Conservation (phyloP, 2,797 vertebrate genomes). For the Oophaga sylvatica region DNA sequence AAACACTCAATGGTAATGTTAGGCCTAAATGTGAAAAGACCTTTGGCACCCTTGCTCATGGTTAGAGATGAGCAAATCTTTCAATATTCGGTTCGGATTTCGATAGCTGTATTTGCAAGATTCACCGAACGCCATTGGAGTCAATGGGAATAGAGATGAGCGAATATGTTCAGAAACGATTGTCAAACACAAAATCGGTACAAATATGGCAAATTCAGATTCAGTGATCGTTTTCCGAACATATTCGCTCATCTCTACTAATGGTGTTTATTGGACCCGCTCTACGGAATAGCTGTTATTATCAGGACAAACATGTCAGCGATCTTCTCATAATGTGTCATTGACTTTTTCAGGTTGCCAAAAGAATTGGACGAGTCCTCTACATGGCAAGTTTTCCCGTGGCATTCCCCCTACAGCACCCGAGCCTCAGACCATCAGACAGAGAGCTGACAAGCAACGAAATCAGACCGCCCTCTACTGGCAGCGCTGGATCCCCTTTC, state of each 20-base stretch:
- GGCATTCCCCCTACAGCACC: slow-evolving; percentile 88
- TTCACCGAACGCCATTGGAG: too few species aligned
- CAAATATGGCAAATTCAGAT: too few species aligned
- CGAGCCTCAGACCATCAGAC: slow-evolving; percentile 74
- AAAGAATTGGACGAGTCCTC: slow-evolving; percentile 88
- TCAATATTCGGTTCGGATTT: too few species aligned
- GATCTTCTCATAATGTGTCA: background rate
- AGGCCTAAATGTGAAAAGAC: too few species aligned
- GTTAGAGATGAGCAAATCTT: too few species aligned
- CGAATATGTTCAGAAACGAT: too few species aligned
- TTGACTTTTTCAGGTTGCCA: slow-evolving; percentile 82
- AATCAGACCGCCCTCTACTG: slow-evolving; percentile 82
- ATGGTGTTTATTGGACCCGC: background rate
- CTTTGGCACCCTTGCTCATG: too few species aligned
- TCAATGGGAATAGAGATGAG: too few species aligned
- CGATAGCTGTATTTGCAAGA: too few species aligned
- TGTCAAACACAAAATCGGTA: too few species aligned
- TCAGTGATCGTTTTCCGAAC: too few species aligned
- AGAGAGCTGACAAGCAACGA: slow-evolving; percentile 72
- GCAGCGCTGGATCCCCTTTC: slow-evolving; percentile 84
- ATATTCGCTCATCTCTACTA: background rate
- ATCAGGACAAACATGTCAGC: background rate
- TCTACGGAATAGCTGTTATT: background rate
- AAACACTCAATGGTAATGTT: too few species aligned
- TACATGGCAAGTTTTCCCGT: slow-evolving; percentile 95